Base-by-base conservation (phyloP, 2,113 vertebrate genomes). In the Gnathonemus echidnorhynchus region DNA sequence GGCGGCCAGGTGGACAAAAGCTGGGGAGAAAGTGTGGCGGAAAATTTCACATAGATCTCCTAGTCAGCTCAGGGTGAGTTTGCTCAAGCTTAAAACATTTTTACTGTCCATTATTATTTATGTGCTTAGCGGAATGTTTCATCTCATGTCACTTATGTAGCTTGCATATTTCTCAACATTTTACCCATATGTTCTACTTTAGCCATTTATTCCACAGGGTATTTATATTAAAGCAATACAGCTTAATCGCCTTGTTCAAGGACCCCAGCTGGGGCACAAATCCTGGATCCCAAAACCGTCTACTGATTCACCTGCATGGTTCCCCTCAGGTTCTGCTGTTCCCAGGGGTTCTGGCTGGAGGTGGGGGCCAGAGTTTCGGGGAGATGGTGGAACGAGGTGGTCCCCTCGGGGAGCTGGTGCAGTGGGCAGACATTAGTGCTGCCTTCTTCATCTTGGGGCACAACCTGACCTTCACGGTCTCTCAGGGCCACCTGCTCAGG, bases 331-430 rank as follows among this genome's bases (percentile, higher is more conserved):
- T 96, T 88, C 91, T 96, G 89, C 93, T 96, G 53, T 95, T 95
- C 89, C 95, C 93, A 0, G 95, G 95, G 0, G 93, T 94, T 7
- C 90, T 96, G 39, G 92, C 94, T 6, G 95, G 94, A 8, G 89
- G 45, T 15, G 92, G 77, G 6, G 95, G 95, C 31, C 93, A 93
- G 92, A 89, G 8, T 45, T 95, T 95, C 83, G 93, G 93, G 56
- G 90, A 94, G 46, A 94, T 94, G 93, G 93, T 95, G 91, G 92
- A 95, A 17, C 91, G 83, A 88, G 95, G 95, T 0, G 95, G 95
- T 62, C 95, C 95, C 86, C 92, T 95, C 0, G 95, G 95, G 31
- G 95, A 96, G 91, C 93, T 96, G 91, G 95, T 96, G 80, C 95
- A 96, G 91, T 96, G 95, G 95, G 95, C 95, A 3, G 95, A 96